These are phyloP conservation scores for Drosophila nigrodunni DNA, from an alignment of 1,140 invertebrate genomes.

Conservation along the genomic window DNA sequence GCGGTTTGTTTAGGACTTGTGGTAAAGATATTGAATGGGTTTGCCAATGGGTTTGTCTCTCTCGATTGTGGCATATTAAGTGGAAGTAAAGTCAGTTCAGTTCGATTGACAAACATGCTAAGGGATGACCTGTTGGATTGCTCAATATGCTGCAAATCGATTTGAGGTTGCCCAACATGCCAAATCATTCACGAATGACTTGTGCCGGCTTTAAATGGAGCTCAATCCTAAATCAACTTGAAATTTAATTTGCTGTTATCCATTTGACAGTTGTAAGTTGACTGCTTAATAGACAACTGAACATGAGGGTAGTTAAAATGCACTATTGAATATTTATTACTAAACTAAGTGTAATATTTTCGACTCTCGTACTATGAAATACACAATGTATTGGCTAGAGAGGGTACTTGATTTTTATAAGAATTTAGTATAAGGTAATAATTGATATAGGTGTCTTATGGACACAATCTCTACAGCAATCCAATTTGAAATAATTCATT, in stretches of 20 bases:
- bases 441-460: too few relatives aligned
- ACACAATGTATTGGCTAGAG: too few relatives aligned
- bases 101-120: slow-evolving; percentile 24
- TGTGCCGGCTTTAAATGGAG: slow-evolving; percentile 7
- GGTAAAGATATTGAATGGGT: slow-evolving; percentile 37
- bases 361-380: too few relatives aligned
- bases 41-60: slow-evolving; percentile 3
- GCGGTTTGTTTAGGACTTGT: slow-evolving; percentile 73
- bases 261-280: background rate
- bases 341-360: too few relatives aligned
- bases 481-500: background rate
- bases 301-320: too few relatives aligned
- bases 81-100: slow-evolving; percentile 13
- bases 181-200: slow-evolving; percentile 2
- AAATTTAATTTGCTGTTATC: background rate
- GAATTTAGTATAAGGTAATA: too few relatives aligned
- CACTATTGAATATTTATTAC: too few relatives aligned
- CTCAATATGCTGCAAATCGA: slow-evolving; percentile 39
- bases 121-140: slow-evolving; percentile 48
- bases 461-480: too few relatives aligned
- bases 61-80: slow-evolving; percentile 34
- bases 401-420: too few relatives aligned
- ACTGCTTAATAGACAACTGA: background rate
- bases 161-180: slow-evolving; percentile 9
- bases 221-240: background rate